phyloP scores from a whole-genome alignment of 2,888 invertebrate species.

The Rhorus exstirpatorius region DNA sequence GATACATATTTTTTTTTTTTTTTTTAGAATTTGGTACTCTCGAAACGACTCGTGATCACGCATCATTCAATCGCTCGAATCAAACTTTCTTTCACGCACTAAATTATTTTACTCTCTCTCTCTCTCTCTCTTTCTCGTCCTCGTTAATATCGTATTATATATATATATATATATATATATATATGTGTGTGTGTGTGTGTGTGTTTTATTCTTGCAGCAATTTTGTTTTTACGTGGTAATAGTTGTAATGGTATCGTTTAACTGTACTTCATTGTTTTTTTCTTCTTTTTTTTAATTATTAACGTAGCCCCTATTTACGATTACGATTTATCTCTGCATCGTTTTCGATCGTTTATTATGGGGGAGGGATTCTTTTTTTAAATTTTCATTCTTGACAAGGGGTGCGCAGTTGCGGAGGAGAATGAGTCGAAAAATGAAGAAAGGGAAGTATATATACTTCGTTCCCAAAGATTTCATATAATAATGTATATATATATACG shows the following conservation, averaged over 20 bases:
- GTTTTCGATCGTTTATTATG: slow-evolving; percentile 37
- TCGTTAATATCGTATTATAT: slow-evolving; percentile 41
- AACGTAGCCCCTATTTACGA: slow-evolving; percentile 55
- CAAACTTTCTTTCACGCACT: slow-evolving; percentile 61
- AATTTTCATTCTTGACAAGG: slow-evolving; percentile 37
- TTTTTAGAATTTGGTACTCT: slow-evolving; percentile 85
- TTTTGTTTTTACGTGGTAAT: slow-evolving; percentile 68
- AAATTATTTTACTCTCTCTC: slow-evolving; percentile 48
- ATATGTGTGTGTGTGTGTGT: slow-evolving; percentile 27
- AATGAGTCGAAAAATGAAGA: slow-evolving; percentile 63
- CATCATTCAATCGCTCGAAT: slow-evolving; percentile 54
- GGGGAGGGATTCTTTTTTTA: background rate
- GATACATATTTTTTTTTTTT: slow-evolving; percentile 77
- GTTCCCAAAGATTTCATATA: slow-evolving; percentile 32
- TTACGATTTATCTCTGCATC: slow-evolving; percentile 16
- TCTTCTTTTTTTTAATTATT: slow-evolving; percentile 29
- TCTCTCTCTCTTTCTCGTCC: slow-evolving; percentile 39
- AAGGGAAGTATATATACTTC: slow-evolving; percentile 44
- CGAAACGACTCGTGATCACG: slow-evolving; percentile 79
- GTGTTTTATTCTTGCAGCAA: slow-evolving; percentile 45
- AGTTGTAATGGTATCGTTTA: slow-evolving; percentile 70
- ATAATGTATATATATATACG: slow-evolving; percentile 13
- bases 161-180: slow-evolving; percentile 24
- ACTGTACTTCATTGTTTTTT: slow-evolving; percentile 48
- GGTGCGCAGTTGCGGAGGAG: slow-evolving; percentile 62